Percentiles rank a stretch among this genome's conserved stretches.
These are phyloP conservation scores for Alcis repandata DNA, from an alignment of 2,888 invertebrate genomes.

Conservation along the genomic window DNA sequence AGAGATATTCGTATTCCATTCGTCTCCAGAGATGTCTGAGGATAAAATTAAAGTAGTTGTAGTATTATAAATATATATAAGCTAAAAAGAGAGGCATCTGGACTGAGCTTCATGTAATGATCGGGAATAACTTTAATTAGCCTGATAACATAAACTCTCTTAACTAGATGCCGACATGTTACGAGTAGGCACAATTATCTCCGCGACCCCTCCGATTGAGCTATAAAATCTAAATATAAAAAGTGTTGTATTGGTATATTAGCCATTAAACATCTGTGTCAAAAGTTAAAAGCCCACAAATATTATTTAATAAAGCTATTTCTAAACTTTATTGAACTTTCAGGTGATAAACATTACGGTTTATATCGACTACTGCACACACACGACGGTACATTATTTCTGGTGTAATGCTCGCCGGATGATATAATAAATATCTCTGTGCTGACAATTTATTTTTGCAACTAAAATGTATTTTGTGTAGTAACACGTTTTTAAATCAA, in stretches of 20 bases:
- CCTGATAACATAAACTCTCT: too few species aligned
- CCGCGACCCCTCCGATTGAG: slow-evolving; percentile 12
- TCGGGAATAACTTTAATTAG: too few species aligned
- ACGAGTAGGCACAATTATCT: slow-evolving; percentile 10
- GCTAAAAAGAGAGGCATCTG: too few species aligned
- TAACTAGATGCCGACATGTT: not conserved
- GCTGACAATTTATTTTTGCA: slow-evolving; percentile 3
- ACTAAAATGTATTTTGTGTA: not conserved
- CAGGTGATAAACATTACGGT: slow-evolving; percentile 27
- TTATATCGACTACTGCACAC: slow-evolving; percentile 6
- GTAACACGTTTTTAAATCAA: not conserved
- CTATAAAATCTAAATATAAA: slow-evolving; percentile 38
- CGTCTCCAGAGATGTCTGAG: too few species aligned
- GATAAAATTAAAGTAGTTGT: too few species aligned
- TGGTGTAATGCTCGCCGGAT: slow-evolving; percentile 15
- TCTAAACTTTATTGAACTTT: slow-evolving; percentile 28
- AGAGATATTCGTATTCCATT: too few species aligned
- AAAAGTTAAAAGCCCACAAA: slow-evolving; percentile 30
- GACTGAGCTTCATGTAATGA: too few species aligned
- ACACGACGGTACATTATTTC: slow-evolving; percentile 11
- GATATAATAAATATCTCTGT: not conserved
- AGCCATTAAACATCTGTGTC: slow-evolving; percentile 30
- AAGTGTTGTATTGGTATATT: slow-evolving; percentile 24
- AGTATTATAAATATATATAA: too few species aligned
- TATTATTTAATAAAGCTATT: slow-evolving; percentile 36